These are phyloP conservation scores for Tuta absoluta DNA, from an alignment of 2,888 invertebrate species.

Conservation along the genomic window DNA sequence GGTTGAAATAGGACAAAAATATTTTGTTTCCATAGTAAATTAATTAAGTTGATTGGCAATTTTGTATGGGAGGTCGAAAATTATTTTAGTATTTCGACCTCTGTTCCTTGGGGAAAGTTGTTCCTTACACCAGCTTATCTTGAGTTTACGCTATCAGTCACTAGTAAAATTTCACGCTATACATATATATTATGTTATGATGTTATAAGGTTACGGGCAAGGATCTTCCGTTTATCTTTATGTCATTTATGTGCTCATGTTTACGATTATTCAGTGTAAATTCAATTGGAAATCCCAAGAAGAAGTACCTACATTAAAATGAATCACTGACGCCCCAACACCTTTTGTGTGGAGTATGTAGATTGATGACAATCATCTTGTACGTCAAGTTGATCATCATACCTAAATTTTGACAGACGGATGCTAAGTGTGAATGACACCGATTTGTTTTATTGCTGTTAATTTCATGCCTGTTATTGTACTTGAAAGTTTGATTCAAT, in stretches of 20 bases:
- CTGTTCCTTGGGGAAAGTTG: too few relatives aligned
- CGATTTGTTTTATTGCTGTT: not conserved
- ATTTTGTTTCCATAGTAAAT: too few relatives aligned
- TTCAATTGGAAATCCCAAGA: slow-evolving; percentile 6
- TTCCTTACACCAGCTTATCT: too few relatives aligned
- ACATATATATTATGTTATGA: too few relatives aligned
- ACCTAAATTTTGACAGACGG: slow-evolving; percentile 40
- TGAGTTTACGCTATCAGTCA: too few relatives aligned
- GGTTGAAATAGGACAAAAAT: too few relatives aligned
- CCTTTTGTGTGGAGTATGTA: slow-evolving; percentile 4
- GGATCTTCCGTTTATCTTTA: slow-evolving; percentile 3
- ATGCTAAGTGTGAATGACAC: slow-evolving; percentile 32
- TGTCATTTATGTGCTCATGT: not conserved
- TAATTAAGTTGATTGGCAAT: too few relatives aligned
- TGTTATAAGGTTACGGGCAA: too few relatives aligned
- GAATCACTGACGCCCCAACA: not conserved
- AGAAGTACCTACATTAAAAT: not conserved
- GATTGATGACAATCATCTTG: slow-evolving; percentile 17
- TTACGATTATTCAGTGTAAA: slow-evolving; percentile 6
- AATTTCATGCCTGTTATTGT: not conserved
- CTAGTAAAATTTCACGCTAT: too few relatives aligned
- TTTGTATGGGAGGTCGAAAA: too few relatives aligned
- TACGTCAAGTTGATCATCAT: not conserved
- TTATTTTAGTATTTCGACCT: too few relatives aligned
- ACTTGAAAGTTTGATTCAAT: not conserved